Evolutionary conservation across 23 tunicate species (phyloP), one percentile per base, ranked within the genome.

Genomic region (Corella eumyota): DNA sequence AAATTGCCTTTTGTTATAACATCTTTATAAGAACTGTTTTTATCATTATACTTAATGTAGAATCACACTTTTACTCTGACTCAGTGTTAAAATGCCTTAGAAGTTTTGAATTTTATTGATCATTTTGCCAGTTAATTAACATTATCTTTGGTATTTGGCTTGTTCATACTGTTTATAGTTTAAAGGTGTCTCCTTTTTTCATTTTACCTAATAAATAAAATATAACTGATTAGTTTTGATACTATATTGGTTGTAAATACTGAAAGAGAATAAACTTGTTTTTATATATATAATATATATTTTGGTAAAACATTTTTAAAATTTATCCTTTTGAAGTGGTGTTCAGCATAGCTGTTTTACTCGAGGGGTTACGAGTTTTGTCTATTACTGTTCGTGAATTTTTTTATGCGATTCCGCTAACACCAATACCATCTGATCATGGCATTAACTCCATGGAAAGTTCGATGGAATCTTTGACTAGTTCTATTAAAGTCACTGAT

Each of bases 321-420:
- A 13, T 15, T 15, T 53, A 7, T 21, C 21, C 21, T 3, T 28
- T 56, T 68, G 55, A 40, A 75, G 82, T 65, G 58, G 64, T 66
- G 6, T 75, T 75, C 44, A 45, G 73, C 52, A 60, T 75, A 30
- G 72, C 82, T 1, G 2, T 66, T 5, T 2, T 66, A 2, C 66
- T 49, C 29, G 82, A 75, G 49, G 69, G 72, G 6, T 47, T 75
- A 22, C 47, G 73, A 2, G 67, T 66, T 3, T 25, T 58, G 23
- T 13, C 45, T 6, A 45, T 44, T 6, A 29, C 17, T 0, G 20
- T 75, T 17, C 64, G 58, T 61, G 58, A 47, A 3, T 33, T 3
- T 21, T 66, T 65, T 47, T 58, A 22, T 32, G 62, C 67, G 3
- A 23, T 75, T 9, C 82, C 82, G 1, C 35, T 75, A 23, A 62